Evolutionary conservation across 2,113 vertebrate genomes (phyloP).

Genomic region (Neomonachus schauinslandi): DNA sequence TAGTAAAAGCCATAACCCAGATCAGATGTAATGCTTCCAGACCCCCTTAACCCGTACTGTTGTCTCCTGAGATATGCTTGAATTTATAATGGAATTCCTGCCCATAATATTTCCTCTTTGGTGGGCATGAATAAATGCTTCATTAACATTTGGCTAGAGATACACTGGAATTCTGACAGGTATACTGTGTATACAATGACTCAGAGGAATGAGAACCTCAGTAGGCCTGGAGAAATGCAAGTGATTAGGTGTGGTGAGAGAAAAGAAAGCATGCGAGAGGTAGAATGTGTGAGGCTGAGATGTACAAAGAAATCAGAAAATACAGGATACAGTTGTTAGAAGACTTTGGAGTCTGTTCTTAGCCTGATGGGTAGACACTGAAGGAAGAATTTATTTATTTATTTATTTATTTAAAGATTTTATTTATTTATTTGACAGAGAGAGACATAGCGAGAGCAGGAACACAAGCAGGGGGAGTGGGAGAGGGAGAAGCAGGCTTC

Average conservation of each 20-base stretch:
- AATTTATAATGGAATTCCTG: background rate
- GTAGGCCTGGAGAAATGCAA: background rate
- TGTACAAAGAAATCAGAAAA: background rate
- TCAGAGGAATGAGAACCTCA: background rate
- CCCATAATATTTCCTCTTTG: background rate
- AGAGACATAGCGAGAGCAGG: too few species aligned
- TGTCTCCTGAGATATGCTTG: background rate
- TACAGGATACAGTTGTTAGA: too few species aligned
- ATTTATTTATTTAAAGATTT: too few species aligned
- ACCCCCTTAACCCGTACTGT: background rate
- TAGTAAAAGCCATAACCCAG: background rate
- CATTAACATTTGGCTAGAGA: background rate
- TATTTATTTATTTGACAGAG: too few species aligned
- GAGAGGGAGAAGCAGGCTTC: too few species aligned
- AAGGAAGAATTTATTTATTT: background rate
- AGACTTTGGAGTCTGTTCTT: background rate
- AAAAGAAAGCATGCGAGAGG: background rate
- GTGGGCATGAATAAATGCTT: background rate
- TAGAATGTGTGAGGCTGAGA: background rate
- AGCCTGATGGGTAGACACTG: background rate
- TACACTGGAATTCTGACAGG: background rate
- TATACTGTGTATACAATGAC: background rate
- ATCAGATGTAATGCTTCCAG: background rate
- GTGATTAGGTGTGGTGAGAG: background rate
- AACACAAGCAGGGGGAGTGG: too few species aligned